A percentile compares a stretch with the other conserved stretches of the same genome.
These are phyloP conservation scores for Erpornis zantholeuca DNA, from an alignment of 2,113 vertebrate species.

Conservation along the genomic window DNA sequence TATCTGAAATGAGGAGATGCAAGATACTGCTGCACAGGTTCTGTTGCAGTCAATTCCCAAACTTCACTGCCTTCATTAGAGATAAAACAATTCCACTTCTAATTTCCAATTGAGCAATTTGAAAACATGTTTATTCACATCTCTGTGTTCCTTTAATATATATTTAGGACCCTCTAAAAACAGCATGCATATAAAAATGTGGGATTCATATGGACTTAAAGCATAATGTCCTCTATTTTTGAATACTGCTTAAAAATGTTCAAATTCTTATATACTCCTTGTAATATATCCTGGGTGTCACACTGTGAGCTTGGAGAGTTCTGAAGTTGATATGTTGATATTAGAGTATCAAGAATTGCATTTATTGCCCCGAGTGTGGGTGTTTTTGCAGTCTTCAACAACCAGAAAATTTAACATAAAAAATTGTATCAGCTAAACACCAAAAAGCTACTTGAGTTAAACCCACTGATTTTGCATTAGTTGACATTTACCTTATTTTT, in stretches of 20 bases:
- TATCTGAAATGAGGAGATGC: background rate
- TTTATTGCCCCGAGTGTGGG: background rate
- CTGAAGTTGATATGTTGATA: background rate
- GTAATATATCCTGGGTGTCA: background rate
- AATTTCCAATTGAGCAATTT: background rate
- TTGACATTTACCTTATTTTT: constrained; percentile 80
- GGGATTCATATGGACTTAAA: background rate
- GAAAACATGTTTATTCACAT: background rate
- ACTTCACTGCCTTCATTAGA: background rate
- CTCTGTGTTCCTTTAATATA: background rate
- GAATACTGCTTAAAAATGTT: background rate
- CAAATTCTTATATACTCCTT: background rate
- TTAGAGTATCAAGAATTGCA: no score
- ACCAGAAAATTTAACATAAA: background rate
- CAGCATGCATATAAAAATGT: background rate
- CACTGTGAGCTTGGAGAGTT: background rate
- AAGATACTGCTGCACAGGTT: background rate
- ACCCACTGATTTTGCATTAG: constrained; percentile 44
- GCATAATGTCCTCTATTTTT: background rate
- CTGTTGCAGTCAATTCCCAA: background rate
- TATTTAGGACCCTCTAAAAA: background rate
- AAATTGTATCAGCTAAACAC: background rate
- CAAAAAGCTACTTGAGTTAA: constrained; percentile 20
- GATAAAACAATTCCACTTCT: background rate
- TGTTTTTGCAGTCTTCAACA: background rate